Percentiles rank a stretch among this genome's conserved stretches.
Evolutionary conservation across 2,797 vertebrate species (phyloP).

Genomic region (Harpagifer antarcticus): DNA sequence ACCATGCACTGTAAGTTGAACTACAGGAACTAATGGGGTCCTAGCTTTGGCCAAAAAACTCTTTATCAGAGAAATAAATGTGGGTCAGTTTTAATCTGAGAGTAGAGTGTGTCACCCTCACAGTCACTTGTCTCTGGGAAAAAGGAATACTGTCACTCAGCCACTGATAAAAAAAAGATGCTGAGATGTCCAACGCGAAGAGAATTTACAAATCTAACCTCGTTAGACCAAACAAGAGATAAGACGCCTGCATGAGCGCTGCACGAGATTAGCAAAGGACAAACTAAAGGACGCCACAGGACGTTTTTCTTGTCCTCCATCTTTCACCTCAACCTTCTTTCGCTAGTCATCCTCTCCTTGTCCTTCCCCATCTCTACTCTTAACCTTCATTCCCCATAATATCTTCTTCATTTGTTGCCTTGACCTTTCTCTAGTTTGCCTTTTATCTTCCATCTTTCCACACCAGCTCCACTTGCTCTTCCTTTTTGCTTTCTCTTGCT

Average conservation of each 20-base stretch:
- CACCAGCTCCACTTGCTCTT: background rate
- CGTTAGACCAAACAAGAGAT: slow-evolving; percentile 65
- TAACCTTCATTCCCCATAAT: slow-evolving; percentile 3
- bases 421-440: slow-evolving; percentile 11
- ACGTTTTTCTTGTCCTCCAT: slow-evolving; percentile 28
- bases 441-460: slow-evolving; percentile 21
- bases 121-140: slow-evolving; percentile 37
- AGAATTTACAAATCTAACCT: background rate
- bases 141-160: background rate
- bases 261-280: slow-evolving; percentile 45
- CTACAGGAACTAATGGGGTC: background rate
- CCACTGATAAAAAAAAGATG: slow-evolving; percentile 23
- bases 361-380: background rate
- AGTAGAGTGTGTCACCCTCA: slow-evolving; percentile 29
- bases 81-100: slow-evolving; percentile 5
- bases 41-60: background rate
- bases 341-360: background rate
- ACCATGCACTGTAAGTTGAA: background rate
- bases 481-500: background rate
- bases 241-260: slow-evolving; percentile 2
- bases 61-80: background rate
- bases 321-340: slow-evolving; percentile 45
- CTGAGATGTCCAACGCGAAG: slow-evolving; percentile 18
- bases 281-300: slow-evolving; percentile 11
- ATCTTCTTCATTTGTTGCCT: background rate